Percentiles rank a stretch among this genome's conserved stretches.
Conservation (phyloP, 1,140 invertebrate genomes). For the Drosophila funebris region DNA sequence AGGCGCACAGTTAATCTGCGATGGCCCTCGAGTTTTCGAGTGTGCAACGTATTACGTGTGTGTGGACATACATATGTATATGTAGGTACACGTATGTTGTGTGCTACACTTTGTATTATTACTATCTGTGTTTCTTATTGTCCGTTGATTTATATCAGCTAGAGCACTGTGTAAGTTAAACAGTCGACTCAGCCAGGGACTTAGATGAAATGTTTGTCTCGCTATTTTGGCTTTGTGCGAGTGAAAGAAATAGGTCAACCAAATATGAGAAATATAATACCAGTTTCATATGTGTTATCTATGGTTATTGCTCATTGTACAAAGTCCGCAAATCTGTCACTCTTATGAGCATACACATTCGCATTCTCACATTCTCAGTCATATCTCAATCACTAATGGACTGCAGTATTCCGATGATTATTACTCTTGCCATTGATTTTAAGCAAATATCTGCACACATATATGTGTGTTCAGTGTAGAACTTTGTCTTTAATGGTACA, state of each 20-base stretch:
- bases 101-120: slow-evolving; percentile 16
- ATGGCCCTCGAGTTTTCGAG: slow-evolving; percentile 53
- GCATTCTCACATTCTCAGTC: no score
- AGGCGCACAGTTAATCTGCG: slow-evolving; percentile 59
- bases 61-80: background rate
- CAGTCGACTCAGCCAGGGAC: slow-evolving; percentile 16
- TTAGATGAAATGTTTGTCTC: slow-evolving; percentile 19
- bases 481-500: slow-evolving; percentile 20
- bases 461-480: slow-evolving; percentile 21
- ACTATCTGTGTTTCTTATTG: slow-evolving; percentile 54
- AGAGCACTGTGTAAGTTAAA: slow-evolving; percentile 38
- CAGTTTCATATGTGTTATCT: background rate
- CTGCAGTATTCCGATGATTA: slow-evolving; percentile 10
- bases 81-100: slow-evolving; percentile 16
- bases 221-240: slow-evolving; percentile 7
- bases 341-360: background rate
- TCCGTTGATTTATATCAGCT: slow-evolving; percentile 70
- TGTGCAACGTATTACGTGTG: slow-evolving; percentile 13
- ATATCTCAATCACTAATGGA: slow-evolving; percentile 33
- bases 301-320: background rate
- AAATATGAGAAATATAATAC: slow-evolving; percentile 42
- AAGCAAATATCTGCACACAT: slow-evolving; percentile 1
- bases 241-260: slow-evolving; percentile 22
- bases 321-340: slow-evolving; percentile 11
- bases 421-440: background rate